phyloP scores from a whole-genome alignment of 2,888 invertebrate genomes.

The Scelioninae gen. 1 region DNA sequence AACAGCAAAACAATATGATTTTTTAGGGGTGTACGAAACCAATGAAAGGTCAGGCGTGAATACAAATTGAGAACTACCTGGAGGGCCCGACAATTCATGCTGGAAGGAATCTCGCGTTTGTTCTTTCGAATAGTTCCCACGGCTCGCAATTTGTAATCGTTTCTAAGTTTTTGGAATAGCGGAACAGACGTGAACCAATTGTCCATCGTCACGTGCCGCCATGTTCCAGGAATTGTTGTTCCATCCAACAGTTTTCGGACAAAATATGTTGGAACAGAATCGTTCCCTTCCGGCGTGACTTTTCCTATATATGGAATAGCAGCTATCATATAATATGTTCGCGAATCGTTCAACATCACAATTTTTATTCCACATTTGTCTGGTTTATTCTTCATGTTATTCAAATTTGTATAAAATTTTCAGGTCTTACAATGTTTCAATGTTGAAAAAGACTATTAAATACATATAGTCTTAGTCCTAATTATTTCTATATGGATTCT shows the following conservation, averaged over 20 bases:
- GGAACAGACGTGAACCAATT: constrained; percentile 11
- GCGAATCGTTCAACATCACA: constrained; percentile 10
- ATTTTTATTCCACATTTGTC: constrained; percentile 22
- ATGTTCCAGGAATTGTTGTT: background rate
- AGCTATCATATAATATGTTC: constrained; percentile 10
- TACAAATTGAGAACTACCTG: no score
- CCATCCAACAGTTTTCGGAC: background rate
- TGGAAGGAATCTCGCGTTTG: background rate
- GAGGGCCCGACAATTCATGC: no score
- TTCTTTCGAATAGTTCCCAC: constrained; percentile 1
- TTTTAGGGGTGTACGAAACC: constrained; percentile 13
- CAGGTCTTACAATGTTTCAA: no score
- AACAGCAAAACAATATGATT: no score
- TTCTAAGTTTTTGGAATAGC: background rate
- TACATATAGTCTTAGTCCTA: no score
- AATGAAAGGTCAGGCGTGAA: no score
- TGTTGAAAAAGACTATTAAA: no score
- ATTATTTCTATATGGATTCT: no score
- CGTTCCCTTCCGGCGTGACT: constrained; percentile 1
- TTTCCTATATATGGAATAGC: constrained; percentile 15
- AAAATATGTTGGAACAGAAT: constrained; percentile 19
- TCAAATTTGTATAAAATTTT: no score
- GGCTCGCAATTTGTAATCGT: constrained; percentile 3
- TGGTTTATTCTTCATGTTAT: constrained; percentile 31
- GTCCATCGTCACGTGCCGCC: background rate